phyloP scores from a whole-genome alignment of 2,888 invertebrate species.

The Aproaerema taeniolella region DNA sequence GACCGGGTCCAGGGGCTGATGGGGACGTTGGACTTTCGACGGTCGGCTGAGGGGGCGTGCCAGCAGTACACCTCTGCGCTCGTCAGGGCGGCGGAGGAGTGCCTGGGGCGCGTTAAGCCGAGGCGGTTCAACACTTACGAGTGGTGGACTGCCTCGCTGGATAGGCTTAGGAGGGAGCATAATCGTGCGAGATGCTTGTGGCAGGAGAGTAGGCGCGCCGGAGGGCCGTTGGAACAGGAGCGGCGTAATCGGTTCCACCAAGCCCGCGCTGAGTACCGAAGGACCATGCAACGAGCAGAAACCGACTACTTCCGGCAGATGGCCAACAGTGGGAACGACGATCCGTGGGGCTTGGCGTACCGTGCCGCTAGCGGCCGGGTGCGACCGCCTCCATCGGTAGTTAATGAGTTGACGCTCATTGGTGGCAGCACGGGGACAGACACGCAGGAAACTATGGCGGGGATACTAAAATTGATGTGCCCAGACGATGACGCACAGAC shows the following conservation, averaged over 20 bases:
- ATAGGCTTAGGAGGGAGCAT: background rate
- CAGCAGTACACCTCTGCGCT: constrained; percentile 2
- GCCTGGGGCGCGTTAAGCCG: constrained; percentile 5
- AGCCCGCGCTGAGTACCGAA: background rate
- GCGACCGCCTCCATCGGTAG: constrained; percentile 19
- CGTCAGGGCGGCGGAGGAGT: constrained; percentile 4
- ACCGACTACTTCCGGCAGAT: background rate
- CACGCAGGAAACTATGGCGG: constrained; percentile 17
- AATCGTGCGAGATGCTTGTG: constrained; percentile 11
- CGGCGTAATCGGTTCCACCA: background rate
- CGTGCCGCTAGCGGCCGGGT: constrained; percentile 19
- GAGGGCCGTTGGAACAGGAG: background rate
- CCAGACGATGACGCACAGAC: constrained; percentile 27
- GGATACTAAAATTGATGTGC: constrained; percentile 22
- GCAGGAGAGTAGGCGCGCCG: constrained; percentile 10
- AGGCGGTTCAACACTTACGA: constrained; percentile 13
- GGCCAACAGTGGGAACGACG: constrained; percentile 17
- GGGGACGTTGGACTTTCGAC: background rate
- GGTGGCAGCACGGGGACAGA: constrained; percentile 13
- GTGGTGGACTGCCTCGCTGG: constrained; percentile 18
- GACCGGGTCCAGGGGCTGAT: background rate
- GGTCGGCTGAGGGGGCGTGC: constrained; percentile 8
- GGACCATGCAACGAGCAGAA: constrained; percentile 11
- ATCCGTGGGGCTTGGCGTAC: constrained; percentile 20
- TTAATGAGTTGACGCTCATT: constrained; percentile 13